These are phyloP conservation scores for Cephus rjabovi DNA, from an alignment of 2,888 invertebrate genomes.

Conservation along the genomic window DNA sequence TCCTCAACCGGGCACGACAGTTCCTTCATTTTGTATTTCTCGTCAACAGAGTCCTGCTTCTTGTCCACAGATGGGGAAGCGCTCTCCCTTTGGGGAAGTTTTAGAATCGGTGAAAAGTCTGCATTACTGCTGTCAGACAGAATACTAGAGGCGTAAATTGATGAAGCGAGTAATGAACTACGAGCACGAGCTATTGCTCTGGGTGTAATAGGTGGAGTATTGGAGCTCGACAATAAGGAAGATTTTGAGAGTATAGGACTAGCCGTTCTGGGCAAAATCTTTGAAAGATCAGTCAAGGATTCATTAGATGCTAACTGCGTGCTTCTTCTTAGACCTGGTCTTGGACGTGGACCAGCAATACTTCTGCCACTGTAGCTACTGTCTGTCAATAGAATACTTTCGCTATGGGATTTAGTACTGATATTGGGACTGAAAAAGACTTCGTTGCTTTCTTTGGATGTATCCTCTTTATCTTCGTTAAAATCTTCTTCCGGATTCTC, in stretches of 20 bases:
- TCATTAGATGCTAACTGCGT: slow-evolving; percentile 24
- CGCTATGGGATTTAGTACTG: slow-evolving; percentile 33
- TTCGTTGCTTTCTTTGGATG: slow-evolving; percentile 25
- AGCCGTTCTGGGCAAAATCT: background rate
- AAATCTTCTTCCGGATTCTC: slow-evolving; percentile 7
- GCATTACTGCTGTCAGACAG: slow-evolving; percentile 46
- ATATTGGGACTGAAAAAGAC: slow-evolving; percentile 37
- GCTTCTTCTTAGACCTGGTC: slow-evolving; percentile 51
- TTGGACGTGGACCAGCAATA: slow-evolving; percentile 45
- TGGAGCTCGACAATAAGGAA: background rate
- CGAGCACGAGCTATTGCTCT: slow-evolving; percentile 4
- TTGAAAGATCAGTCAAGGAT: slow-evolving; percentile 19
- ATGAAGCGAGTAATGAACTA: slow-evolving; percentile 18
- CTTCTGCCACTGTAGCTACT: slow-evolving; percentile 27
- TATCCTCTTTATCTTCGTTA: slow-evolving; percentile 10
- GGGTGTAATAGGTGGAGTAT: background rate
- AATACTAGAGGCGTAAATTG: slow-evolving; percentile 40
- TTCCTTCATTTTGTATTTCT: background rate
- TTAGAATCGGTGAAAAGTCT: slow-evolving; percentile 22
- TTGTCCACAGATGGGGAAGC: background rate
- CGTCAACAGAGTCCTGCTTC: background rate
- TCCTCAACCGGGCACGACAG: background rate
- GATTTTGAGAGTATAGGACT: background rate
- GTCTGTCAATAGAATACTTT: slow-evolving; percentile 42
- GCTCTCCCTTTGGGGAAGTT: background rate